Evolutionary conservation across 2,113 vertebrate species (phyloP), one percentile per base, ranked within the genome.

Genomic region (Sisor rabdophorus): DNA sequence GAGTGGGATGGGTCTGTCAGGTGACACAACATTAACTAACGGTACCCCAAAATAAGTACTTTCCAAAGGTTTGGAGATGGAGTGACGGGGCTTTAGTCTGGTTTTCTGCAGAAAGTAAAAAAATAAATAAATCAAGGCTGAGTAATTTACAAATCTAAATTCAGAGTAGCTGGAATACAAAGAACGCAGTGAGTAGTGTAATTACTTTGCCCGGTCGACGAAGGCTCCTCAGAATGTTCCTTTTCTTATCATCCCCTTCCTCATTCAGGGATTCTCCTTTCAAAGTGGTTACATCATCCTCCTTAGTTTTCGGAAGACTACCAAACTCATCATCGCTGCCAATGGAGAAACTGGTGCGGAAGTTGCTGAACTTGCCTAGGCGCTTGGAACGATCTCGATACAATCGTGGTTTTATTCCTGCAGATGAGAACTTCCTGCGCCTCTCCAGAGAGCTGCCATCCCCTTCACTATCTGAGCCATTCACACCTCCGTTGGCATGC

Each of bases 311-410:
- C 0, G 85, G 88, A 7, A 95, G 93, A 16, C 87, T 87, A 1
- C 95, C 96, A 79, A 96, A 77, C 79, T 99, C 97, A 0, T 99
- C 97, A 0, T 99, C 96, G 0, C 96, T 98, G 4, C 96, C 95
- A 0, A 97, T 93, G 22, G 87, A 88, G 76, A 98, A 94, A 83
- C 95, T 95, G 4, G 91, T 94, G 15, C 96, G 90, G 75, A 95
- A 98, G 47, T 92, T 93, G 32, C 95, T 93, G 81, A 98, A 98
- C 15, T 95, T 92, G 0, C 96, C 97, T 0, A 99, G 87, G n/a
- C 94, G 85, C 5, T 94, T 87, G 76, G 96, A 99, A 2, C 95
- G 91, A 2, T 96, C 92, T 0, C 96, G 92, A 80, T 99, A 99
- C 0, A 97, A 82, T 30, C 90, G 90, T 0, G 97, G 96, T n/a